Base-by-base conservation (phyloP, 2,888 invertebrate genomes). In the Eledona agricola region DNA sequence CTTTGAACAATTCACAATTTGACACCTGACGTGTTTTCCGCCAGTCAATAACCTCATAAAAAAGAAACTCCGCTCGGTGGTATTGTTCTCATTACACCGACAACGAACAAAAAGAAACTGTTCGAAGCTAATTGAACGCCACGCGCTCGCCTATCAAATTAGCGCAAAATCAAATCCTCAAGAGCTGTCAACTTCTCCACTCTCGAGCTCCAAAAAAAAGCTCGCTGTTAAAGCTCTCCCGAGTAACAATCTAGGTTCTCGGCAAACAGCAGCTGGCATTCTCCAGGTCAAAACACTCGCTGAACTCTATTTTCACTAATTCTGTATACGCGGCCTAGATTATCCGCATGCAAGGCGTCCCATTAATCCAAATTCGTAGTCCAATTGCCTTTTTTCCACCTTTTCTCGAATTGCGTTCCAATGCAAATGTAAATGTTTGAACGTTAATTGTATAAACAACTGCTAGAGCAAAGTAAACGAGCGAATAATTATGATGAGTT, bases 31-130 rank as follows among this genome's bases (percentile, higher is more conserved):
- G 59, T 45, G 55, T 29, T n/a, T n/a, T 51, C 37, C 45, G 42
- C 31, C 55, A 58, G 61, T 61, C 61, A 59, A 61, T 56, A 61
- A 61, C 59, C 61, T 40, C 61, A 51, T 61, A 59, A 61, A 61
- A 42, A 54, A 51, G 46, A 51, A 56, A 56, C 54, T 53, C 25
- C 49, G 26, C 42, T 52, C 25, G 50, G n/a, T 31, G 50, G 49
- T 52, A 59, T 55, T 59, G 57, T 58, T 56, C 51, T 52, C 52
- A 20, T 40, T 55, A 23, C 31, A 51, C n/a, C n/a, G n/a, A 52
- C 23, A 20, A 16, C 11, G 49, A 31, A 32, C 2, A 9, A 32
- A 22, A 32, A 32, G 25, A 32, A 23, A 35, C 46, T 29, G 34
- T 46, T 47, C 34, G 26, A 25, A 40, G 53, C 28, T 15, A 42